phyloP scores from a whole-genome alignment of 2,888 invertebrate species.

The Lepidochrysops patricia region DNA sequence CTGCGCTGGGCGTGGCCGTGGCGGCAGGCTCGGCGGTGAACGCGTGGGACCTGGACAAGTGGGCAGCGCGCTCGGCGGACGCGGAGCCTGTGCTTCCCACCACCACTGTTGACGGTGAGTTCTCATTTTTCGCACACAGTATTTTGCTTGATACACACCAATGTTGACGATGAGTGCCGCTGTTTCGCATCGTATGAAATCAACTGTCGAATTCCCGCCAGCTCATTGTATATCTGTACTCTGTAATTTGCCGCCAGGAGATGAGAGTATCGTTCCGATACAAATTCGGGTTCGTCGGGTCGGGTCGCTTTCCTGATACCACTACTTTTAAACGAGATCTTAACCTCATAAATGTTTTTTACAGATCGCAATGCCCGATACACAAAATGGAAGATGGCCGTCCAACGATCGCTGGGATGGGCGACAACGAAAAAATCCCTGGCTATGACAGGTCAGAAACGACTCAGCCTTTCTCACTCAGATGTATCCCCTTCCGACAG shows the following conservation, averaged over 20 bases:
- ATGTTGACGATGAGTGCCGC: neutral
- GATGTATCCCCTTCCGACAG: slow-evolving; percentile 32
- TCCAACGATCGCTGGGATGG: slow-evolving; percentile 93
- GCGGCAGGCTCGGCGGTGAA: slow-evolving; percentile 89
- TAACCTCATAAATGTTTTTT: too few relatives aligned
- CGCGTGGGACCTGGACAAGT: slow-evolving; percentile 48
- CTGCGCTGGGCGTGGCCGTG: slow-evolving; percentile 94
- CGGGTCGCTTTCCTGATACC: too few relatives aligned
- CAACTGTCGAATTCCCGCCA: too few relatives aligned
- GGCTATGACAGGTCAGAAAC: slow-evolving; percentile 82
- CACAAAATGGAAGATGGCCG: slow-evolving; percentile 96
- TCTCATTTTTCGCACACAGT: neutral
- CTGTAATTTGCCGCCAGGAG: too few relatives aligned
- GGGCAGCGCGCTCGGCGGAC: slow-evolving; percentile 62
- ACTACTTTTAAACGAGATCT: too few relatives aligned
- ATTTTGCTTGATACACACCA: too few relatives aligned
- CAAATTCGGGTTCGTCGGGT: too few relatives aligned
- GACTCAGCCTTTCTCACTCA: slow-evolving; percentile 1
- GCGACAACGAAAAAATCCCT: slow-evolving; percentile 82
- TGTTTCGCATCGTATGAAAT: too few relatives aligned
- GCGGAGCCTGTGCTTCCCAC: slow-evolving; percentile 88
- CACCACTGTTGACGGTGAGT: slow-evolving; percentile 82
- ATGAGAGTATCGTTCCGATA: too few relatives aligned
- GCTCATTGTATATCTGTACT: too few relatives aligned
- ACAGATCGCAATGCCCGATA: slow-evolving; percentile 87